phyloP scores from a whole-genome alignment of 2,797 vertebrate species.

The Allobates femoralis region DNA sequence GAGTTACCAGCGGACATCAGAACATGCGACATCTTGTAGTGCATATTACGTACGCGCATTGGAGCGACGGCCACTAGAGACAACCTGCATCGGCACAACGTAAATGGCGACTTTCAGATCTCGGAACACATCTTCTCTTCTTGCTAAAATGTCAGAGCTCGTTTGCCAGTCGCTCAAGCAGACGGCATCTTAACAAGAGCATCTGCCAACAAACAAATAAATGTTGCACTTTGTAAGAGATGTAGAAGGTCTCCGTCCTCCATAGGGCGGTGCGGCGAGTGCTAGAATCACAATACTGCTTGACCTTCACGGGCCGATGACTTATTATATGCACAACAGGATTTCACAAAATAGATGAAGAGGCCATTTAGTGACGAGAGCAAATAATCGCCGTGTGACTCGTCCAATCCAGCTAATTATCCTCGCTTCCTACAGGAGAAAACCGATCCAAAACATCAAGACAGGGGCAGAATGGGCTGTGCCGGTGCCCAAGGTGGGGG shows the following conservation, averaged over 20 bases:
- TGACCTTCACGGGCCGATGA: constrained; percentile 50
- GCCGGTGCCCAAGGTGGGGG: background rate
- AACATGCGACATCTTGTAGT: background rate
- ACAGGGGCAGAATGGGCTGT: background rate
- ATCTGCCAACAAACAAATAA: constrained; percentile 56
- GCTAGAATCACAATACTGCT: constrained; percentile 4
- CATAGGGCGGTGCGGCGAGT: constrained; percentile 17
- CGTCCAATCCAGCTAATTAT: background rate
- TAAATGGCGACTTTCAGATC: constrained; percentile 13
- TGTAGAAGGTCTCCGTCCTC: constrained; percentile 42
- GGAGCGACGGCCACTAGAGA: background rate
- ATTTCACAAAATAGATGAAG: constrained; percentile 34
- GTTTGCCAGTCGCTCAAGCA: constrained; percentile 56
- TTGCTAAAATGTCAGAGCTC: background rate
- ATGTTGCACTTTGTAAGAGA: background rate
- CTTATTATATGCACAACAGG: constrained; percentile 22
- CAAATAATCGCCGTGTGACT: background rate
- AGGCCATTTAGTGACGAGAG: constrained; percentile 15
- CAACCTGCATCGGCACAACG: constrained; percentile 19
- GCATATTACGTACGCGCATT: background rate
- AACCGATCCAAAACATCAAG: background rate
- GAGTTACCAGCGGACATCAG: background rate
- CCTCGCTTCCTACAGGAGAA: background rate
- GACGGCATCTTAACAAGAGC: background rate
- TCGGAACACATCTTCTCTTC: background rate